phyloP scores from a whole-genome alignment of 2,888 invertebrate species.

The Drosophila atroscutellata region DNA sequence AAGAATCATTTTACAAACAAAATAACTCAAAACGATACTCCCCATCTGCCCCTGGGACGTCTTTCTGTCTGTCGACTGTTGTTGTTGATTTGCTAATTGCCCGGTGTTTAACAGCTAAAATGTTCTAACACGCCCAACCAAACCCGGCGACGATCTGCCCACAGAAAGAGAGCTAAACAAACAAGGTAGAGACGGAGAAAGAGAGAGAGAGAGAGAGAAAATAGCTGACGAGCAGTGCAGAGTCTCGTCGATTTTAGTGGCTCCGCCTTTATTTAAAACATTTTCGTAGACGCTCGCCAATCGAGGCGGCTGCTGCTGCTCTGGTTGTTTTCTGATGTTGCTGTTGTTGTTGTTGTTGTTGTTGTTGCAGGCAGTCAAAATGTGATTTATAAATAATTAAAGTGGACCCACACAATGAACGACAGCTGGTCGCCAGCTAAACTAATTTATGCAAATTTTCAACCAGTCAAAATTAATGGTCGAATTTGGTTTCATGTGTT shows the following conservation, averaged over 20 bases:
- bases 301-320: conserved; percentile 40
- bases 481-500: conserved; percentile 49
- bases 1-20: conserved; percentile 33
- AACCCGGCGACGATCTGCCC: conserved; percentile 31
- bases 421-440: conserved; percentile 55
- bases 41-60: conserved; percentile 21
- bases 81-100: conserved; percentile 76
- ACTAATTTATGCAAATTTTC: conserved; percentile 66
- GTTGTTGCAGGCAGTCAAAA: conserved; percentile 40
- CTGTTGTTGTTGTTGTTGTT: conserved; percentile 5
- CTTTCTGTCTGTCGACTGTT: conserved; percentile 18
- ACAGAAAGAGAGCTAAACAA: conserved; percentile 17
- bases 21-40: conserved; percentile 36
- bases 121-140: conserved; percentile 51
- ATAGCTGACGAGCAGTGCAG: conserved; percentile 1
- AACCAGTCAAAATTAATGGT: conserved; percentile 57
- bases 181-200: background rate
- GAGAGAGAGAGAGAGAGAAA: conserved; percentile 14
- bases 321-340: conserved; percentile 9
- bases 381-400: conserved; percentile 69
- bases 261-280: conserved; percentile 67
- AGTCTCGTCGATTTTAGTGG: conserved; percentile 28
- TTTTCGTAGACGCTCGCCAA: conserved; percentile 57
- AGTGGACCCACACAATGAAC: conserved; percentile 34
- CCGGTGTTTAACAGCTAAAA: conserved; percentile 57